Evolutionary conservation across 2,888 invertebrate genomes (phyloP), one percentile per base, ranked within the genome.

Genomic region (Apamea sordens): DNA sequence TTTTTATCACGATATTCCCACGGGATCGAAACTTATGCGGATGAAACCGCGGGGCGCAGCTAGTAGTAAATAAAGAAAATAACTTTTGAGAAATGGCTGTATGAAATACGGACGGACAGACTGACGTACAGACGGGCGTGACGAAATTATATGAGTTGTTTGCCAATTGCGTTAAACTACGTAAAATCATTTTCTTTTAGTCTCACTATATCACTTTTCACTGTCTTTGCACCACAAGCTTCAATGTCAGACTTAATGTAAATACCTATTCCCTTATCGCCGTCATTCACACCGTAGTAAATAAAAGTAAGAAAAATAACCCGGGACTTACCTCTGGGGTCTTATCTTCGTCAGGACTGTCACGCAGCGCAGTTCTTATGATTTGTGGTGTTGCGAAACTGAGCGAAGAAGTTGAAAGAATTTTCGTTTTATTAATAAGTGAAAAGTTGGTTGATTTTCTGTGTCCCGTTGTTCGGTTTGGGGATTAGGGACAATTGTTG

Each of bases 261-360:
- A 70, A 78, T 65, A 73, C 65, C 56, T 76, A 79, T 71, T 82
- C 78, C 61, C 86, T 69, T 83, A 79, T 77, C 84, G 82, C 73
- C 53, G 13, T 76, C 76, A 77, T 72, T 81, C 84, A 83, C 84
- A 79, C 82, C 77, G 68, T 41, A 59, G 69, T 67, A 73, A 86
- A 82, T 75, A 90, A 88, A 90, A 88, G 89, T 87, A 86, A 91
- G 94, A 93, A 94, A 94, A 93, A 94, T 94, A 94, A 92, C 91
- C 91, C 90, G 79, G 82, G 89, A 87, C 89, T 89, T 91, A 92
- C 94, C 92, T 92, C 89, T 80, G 91, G 89, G 92, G 92, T 90
- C 90, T 93, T 94, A 94, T 95, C 94, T 94, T 87, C 86, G 79
- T 83, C 85, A 90, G 91, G 92, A 91, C 86, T 93, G 93, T 92